Evolutionary conservation across 2,888 invertebrate genomes (phyloP), one percentile per base, ranked within the genome.

Genomic region (Chrysolina americana): DNA sequence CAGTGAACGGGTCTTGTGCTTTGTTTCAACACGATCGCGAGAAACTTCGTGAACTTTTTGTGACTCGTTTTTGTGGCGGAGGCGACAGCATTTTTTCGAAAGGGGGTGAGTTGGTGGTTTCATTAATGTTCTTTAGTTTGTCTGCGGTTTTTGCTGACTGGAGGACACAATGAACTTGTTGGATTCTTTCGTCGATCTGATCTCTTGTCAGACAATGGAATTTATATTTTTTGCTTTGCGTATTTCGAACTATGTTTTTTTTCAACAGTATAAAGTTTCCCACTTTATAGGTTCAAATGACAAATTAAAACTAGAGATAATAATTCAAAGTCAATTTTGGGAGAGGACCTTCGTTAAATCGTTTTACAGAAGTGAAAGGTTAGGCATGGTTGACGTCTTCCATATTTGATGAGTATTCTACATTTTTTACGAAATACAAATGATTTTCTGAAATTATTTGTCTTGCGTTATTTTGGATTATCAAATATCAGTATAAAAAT

Each of bases 11-110:
- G 21, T 10, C 48, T 53, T 41, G n/a, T 65, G 66, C 4, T 21
- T 21, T 41, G 62, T 36, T 23, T 41, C 59, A 23, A n/a, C 36
- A 48, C 70, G 68, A 63, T 41, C 56, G 56, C 56, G 44, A 17
- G 23, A 21, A 47, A 36, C 56, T 71, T 36, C n/a, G 56, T 65
- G 41, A 72, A 59, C 36, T 72, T 66, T 41, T 72, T 72, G 50
- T 47, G 66, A 62, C 17, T 44, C 66, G 17, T 56, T 64, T 66
- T 65, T 63, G 48, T 71, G 65, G 59, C 47, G 15, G 11, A 17
- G 62, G 48, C 23, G 50, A 56, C 47, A 62, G 23, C 41, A 62
- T 72, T 72, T 62, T 62, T 41, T 10, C 48, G 0, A 63, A 68
- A 66, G 15, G 41, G 48, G 72, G 72, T 72, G 41, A 70, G 47